These are phyloP conservation scores for Artibeus lituratus DNA, from an alignment of 2,797 vertebrate species.

Conservation along the genomic window DNA sequence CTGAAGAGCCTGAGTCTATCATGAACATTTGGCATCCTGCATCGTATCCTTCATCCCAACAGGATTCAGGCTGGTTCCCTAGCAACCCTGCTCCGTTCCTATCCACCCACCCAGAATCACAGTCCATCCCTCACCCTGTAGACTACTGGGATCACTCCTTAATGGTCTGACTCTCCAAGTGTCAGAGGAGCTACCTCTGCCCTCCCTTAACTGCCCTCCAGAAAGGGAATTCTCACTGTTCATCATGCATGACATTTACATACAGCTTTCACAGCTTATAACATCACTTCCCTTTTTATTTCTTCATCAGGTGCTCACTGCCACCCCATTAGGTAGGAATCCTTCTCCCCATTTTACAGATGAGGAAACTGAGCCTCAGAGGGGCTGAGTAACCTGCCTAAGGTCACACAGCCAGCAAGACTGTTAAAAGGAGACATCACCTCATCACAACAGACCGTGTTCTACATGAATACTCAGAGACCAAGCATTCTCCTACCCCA, in stretches of 20 bases:
- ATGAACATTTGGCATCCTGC: not conserved
- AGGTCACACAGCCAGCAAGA: not conserved
- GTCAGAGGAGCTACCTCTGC: not conserved
- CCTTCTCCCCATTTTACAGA: not conserved
- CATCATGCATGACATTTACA: too few species aligned
- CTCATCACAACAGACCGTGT: not conserved
- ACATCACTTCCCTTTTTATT: not conserved
- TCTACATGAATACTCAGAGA: not conserved
- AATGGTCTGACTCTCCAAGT: not conserved
- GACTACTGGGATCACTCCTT: not conserved
- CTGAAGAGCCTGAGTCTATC: not conserved
- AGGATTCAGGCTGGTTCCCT: conserved; percentile 5
- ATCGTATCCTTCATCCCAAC: not conserved
- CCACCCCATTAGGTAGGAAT: not conserved
- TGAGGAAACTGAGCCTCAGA: not conserved
- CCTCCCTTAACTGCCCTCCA: not conserved
- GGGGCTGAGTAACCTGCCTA: not conserved
- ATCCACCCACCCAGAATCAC: not conserved
- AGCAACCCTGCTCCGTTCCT: conserved; percentile 31
- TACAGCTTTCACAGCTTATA: not conserved
- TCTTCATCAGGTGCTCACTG: not conserved
- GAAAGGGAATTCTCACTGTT: not conserved
- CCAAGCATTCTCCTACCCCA: not conserved
- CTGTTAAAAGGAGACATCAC: not conserved
- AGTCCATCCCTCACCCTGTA: not conserved